A percentile compares a stretch with the other conserved stretches of the same genome.
Evolutionary conservation across 2,888 invertebrate genomes (phyloP).

Genomic region (Ectemnius cavifrons): DNA sequence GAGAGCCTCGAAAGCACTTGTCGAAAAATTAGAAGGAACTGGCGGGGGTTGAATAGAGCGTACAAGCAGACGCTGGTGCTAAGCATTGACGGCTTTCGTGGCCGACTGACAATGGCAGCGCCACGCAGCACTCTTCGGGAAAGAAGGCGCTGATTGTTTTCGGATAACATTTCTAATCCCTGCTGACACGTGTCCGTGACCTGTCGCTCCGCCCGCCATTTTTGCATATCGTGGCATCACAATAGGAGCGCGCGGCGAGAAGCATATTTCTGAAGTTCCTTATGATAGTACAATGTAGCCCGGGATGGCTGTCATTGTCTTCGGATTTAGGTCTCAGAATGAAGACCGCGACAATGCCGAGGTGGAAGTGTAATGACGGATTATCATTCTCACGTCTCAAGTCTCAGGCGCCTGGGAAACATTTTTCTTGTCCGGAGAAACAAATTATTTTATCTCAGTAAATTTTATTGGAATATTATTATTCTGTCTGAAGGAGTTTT

Average conservation of each 20-base stretch:
- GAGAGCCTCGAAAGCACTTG: neutral
- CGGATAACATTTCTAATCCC: slow-evolving; percentile 4
- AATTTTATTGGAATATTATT: too few species aligned
- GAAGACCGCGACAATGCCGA: neutral
- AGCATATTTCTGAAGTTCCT: neutral
- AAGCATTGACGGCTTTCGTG: neutral
- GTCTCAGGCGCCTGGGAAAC: neutral
- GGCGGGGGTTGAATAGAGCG: neutral
- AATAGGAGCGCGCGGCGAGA: neutral
- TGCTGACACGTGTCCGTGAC: neutral
- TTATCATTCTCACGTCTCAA: neutral
- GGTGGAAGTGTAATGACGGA: neutral
- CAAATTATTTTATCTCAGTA: too few species aligned
- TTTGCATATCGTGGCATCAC: neutral
- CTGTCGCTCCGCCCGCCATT: neutral
- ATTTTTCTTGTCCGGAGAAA: neutral
- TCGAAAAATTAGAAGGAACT: neutral
- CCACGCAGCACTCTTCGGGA: neutral
- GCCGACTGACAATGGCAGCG: neutral
- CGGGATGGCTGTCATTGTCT: neutral
- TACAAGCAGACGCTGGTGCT: neutral
- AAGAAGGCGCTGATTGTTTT: slow-evolving; percentile 1
- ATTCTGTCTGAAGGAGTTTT: too few species aligned
- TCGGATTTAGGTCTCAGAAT: slow-evolving; percentile 3
- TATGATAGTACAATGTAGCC: neutral